A percentile compares a stretch with the other conserved stretches of the same genome.
Evolutionary conservation across 1,140 invertebrate species (phyloP).

Genomic region (Myzus persicae): DNA sequence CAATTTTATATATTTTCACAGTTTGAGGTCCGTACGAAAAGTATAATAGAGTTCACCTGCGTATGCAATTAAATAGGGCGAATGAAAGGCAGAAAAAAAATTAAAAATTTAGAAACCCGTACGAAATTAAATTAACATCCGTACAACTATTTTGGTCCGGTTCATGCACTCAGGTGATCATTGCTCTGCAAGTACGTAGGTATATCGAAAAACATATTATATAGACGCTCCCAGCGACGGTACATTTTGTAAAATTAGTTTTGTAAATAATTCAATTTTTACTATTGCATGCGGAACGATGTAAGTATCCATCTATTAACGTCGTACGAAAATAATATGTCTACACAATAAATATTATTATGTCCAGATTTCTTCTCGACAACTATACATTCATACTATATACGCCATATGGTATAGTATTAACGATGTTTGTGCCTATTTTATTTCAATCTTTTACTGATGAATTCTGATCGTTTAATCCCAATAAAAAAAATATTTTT

Average conservation of each 20-base stretch:
- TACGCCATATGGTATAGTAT: too few relatives aligned
- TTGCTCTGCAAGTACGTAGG: background rate
- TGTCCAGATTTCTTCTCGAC: too few relatives aligned
- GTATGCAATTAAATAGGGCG: background rate
- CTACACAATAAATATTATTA: too few relatives aligned
- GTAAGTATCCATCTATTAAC: background rate
- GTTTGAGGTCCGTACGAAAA: background rate
- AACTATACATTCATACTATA: too few relatives aligned
- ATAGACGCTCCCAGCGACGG: background rate
- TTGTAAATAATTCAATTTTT: background rate
- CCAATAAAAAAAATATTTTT: background rate
- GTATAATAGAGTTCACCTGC: background rate
- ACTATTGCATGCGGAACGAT: background rate
- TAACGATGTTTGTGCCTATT: too few relatives aligned
- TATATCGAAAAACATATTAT: background rate
- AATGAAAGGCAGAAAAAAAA: background rate
- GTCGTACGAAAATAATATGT: too few relatives aligned
- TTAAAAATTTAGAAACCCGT: background rate
- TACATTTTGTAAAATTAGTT: background rate
- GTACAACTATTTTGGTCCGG: background rate
- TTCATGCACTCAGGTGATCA: background rate
- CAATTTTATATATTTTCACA: background rate
- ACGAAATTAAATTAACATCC: background rate
- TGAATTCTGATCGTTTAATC: background rate
- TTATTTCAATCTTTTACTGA: too few relatives aligned